Evolutionary conservation across 2,113 vertebrate species (phyloP).

Genomic region (Suricata suricatta): DNA sequence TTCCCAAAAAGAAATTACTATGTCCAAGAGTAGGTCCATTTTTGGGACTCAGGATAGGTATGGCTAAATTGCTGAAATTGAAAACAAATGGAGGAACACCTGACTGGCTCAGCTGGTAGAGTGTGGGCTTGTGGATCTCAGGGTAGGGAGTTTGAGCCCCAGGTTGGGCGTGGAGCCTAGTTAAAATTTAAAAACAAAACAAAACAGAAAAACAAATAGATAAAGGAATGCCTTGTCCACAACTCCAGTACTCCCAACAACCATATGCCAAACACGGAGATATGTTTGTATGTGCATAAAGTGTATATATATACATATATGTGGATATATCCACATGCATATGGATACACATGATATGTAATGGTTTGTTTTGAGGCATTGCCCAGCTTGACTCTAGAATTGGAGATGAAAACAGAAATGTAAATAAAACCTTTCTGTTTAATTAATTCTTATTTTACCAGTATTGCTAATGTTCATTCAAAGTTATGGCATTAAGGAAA

Average conservation of each 20-base stretch:
- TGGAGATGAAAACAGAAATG: slow-evolving; percentile 11
- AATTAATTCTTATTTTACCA: not conserved
- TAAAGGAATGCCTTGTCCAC: not conserved
- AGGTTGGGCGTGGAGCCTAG: too few relatives aligned
- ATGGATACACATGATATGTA: not conserved
- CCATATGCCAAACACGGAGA: not conserved
- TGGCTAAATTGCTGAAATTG: not conserved
- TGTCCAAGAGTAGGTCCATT: not conserved
- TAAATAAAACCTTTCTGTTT: not conserved
- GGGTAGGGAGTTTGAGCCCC: too few relatives aligned
- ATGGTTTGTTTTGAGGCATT: not conserved
- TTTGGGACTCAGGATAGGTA: not conserved
- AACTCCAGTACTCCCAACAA: not conserved
- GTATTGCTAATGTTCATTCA: not conserved
- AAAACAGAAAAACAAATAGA: not conserved
- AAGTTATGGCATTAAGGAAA: not conserved
- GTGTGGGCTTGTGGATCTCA: too few relatives aligned
- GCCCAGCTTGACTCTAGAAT: not conserved
- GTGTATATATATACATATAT: too few relatives aligned
- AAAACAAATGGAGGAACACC: not conserved
- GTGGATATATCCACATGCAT: not conserved
- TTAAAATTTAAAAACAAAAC: too few relatives aligned
- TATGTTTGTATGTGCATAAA: not conserved
- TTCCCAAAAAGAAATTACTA: not conserved
- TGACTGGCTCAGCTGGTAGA: too few relatives aligned